Percentiles rank a stretch among this genome's conserved stretches.
Evolutionary conservation across 2,888 invertebrate species (phyloP).

Genomic region (Mythimna loreyi): DNA sequence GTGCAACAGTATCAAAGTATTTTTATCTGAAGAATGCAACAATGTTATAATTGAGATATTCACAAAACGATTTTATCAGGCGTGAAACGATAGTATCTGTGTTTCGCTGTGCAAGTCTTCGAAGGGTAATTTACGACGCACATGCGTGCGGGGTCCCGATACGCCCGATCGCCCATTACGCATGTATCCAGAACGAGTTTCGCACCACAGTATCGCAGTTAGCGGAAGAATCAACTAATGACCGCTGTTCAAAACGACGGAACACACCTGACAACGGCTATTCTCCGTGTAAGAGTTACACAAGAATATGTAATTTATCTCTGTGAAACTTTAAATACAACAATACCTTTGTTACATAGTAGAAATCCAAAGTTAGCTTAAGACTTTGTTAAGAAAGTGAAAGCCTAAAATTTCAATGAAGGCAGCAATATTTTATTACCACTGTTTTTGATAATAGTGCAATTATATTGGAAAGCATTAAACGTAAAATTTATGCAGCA

Average conservation of each 20-base stretch:
- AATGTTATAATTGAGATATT: slow-evolving; percentile 53
- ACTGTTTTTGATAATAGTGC: slow-evolving; percentile 60
- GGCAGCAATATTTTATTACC: slow-evolving; percentile 55
- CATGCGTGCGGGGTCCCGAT: slow-evolving; percentile 68
- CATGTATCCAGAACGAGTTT: slow-evolving; percentile 75
- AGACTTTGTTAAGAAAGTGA: slow-evolving; percentile 60
- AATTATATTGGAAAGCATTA: slow-evolving; percentile 61
- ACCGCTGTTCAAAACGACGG: slow-evolving; percentile 65
- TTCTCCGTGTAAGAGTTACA: slow-evolving; percentile 57
- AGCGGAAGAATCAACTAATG: slow-evolving; percentile 70
- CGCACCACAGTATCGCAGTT: slow-evolving; percentile 59
- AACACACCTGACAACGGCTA: slow-evolving; percentile 62
- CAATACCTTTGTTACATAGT: slow-evolving; percentile 41
- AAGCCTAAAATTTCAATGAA: slow-evolving; percentile 55
- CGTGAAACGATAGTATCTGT: slow-evolving; percentile 58
- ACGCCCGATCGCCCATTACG: slow-evolving; percentile 79
- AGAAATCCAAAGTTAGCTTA: slow-evolving; percentile 42
- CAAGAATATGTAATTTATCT: slow-evolving; percentile 46
- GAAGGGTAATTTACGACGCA: slow-evolving; percentile 67
- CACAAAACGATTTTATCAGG: slow-evolving; percentile 51
- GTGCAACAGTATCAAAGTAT: neutral
- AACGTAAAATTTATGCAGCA: slow-evolving; percentile 57
- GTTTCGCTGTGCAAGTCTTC: slow-evolving; percentile 58
- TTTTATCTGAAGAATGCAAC: slow-evolving; percentile 25
- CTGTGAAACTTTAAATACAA: slow-evolving; percentile 40